A percentile compares a stretch with the other conserved stretches of the same genome.
Evolutionary conservation across 2,888 invertebrate species (phyloP).

Genomic region (Alloscopus bannaensis): DNA sequence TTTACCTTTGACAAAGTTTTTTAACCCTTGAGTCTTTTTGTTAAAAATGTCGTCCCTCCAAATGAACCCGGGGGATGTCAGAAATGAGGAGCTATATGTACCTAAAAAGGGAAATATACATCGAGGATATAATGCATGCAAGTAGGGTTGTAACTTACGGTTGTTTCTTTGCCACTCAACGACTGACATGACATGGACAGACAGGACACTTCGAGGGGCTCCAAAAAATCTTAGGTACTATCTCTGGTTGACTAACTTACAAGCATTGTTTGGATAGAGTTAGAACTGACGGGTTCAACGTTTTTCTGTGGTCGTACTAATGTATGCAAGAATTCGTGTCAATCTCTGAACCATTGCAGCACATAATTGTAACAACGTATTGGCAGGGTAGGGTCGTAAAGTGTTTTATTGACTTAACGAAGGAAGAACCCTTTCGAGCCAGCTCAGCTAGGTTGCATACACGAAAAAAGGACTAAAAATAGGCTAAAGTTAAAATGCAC

Average conservation of each 20-base stretch:
- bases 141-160: no score
- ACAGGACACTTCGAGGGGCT: not conserved
- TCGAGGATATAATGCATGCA: no score
- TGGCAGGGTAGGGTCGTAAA: constrained; percentile 30
- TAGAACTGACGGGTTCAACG: no score
- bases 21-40: constrained; percentile 34
- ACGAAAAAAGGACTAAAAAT: constrained; percentile 27
- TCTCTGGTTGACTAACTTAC: no score
- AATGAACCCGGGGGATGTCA: no score
- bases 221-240: not conserved
- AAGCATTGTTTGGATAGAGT: no score
- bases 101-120: no score
- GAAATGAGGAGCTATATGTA: no score
- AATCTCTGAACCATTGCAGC: constrained; percentile 20
- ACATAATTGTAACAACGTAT: constrained; percentile 21
- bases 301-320: no score
- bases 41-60: not conserved
- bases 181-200: no score
- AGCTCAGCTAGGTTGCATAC: no score
- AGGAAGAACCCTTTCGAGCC: constrained; percentile 23
- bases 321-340: constrained; percentile 10
- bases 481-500: no score
- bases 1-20: constrained; percentile 52
- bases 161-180: not conserved
- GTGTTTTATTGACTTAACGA: constrained; percentile 42